Base-by-base conservation (phyloP, 2,888 invertebrate species). In the Pogonocherus hispidulus region DNA sequence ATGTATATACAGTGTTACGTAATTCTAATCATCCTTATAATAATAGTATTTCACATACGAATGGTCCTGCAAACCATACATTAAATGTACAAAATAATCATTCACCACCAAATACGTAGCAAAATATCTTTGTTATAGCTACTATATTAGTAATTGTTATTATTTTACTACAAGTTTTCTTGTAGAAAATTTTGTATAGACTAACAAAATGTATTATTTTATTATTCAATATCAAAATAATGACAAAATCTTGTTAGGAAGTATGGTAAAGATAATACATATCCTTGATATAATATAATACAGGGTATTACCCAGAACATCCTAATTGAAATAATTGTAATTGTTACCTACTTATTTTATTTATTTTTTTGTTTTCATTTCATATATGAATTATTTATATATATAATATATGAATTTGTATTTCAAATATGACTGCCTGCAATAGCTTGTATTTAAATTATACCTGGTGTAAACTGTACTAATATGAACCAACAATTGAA, bases 1-100 rank as follows among this genome's bases (percentile, higher is more conserved):
- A 96, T 89, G 97, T 99, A 78, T 98, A 97, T 89, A 94, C 94
- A 86, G 95, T 96, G 88, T 88, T 97, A 86, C 94, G 96, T 85
- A 96, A 96, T 89, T 95, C 94, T 78, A 95, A 95, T 88, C 94
- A 94, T 85, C 94, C 94, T 71, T 93, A 92, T 87, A 92, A 91
- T 84, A 83, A 76, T 71, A 80, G 79, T 72, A 79, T 79, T 64
- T 78, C 80, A 32, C 82, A 81, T 74, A 67, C 81, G 37, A 82
- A 81, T 72, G 80, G 81, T 20, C 79, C 82, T 20, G 14, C 22
- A 59, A 72, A 71, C 62, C 47, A 72, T 59, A 52, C 71, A 32
- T 54, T 63, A 69, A 74, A 71, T 73, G 67, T 71, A 69, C 78
- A 74, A 64, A 77, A 73, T 63, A 78, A 79, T 70, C 76, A 79